phyloP scores from a whole-genome alignment of 2,888 invertebrate genomes.

The Dioctria linearis region DNA sequence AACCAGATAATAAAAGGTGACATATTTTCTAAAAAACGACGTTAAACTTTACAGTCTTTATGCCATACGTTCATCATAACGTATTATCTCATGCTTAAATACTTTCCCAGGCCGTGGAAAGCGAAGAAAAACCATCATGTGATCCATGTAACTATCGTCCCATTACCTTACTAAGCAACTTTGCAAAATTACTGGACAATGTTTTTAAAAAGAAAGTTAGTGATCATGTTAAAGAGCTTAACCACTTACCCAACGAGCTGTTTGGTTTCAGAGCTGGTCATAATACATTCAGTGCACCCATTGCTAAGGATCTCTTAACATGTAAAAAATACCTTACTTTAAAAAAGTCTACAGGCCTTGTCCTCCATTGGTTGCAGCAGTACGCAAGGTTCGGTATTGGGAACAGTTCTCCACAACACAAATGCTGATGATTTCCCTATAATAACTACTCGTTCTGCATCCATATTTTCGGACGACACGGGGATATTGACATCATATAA shows the following conservation, averaged over 20 bases:
- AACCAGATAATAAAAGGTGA: background rate
- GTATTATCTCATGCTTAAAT: background rate
- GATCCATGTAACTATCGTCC: background rate
- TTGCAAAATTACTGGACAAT: slow-evolving; percentile 12
- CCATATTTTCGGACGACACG: no score
- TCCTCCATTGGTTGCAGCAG: background rate
- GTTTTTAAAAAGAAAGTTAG: background rate
- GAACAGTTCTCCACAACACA: background rate
- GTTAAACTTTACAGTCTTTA: background rate
- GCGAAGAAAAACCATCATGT: background rate
- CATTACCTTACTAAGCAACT: background rate
- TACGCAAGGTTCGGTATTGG: background rate
- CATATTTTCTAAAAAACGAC: background rate
- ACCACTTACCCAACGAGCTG: slow-evolving; percentile 1
- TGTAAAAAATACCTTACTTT: background rate
- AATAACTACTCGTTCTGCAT: no score
- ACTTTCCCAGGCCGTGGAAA: background rate
- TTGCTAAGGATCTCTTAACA: background rate
- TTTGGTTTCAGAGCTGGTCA: slow-evolving; percentile 5
- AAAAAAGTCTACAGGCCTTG: background rate
- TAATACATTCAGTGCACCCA: background rate
- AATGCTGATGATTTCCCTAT: background rate
- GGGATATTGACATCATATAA: no score
- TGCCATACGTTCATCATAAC: background rate
- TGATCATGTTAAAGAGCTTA: background rate